Evolutionary conservation across 1,140 invertebrate genomes (phyloP), one percentile per base, ranked within the genome.

Genomic region (Harlomillsia oculata): DNA sequence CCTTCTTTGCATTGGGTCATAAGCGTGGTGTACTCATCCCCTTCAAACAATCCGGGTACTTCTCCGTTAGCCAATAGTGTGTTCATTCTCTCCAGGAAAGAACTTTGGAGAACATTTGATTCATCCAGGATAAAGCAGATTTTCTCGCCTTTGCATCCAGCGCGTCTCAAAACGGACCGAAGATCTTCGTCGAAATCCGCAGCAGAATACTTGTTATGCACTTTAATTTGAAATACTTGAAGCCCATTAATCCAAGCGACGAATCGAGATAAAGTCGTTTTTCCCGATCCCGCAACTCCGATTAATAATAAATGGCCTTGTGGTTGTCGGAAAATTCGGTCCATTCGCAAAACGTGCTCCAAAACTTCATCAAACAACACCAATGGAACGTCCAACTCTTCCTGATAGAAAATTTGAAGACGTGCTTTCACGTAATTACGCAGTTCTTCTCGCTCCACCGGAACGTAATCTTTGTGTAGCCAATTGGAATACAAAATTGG

Each of bases 1-100:
- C 95, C 95, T 74, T 99, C 97, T 73, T 99, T 99, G 69, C 96
- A 99, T 72, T 99, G 96, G 3, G 94, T 99, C 93, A 99, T 99
- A 40, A 99, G 74, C 0, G 96, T 97, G 0, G 93, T 95, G 71
- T 96, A 97, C 69, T 99, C 96, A 72, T 99, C 96, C 20, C 91
- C 82, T 73, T 90, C 87, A 67, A 90, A 90, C 13, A 90, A 72
- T 29, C 92, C 92, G 41, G 93, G 91, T 18, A 97, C 92, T 80
- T 99, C 97, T 69, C 96, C 97, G 72, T 99, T 99, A 44, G 97
- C 97, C 45, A 99, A 74, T 20, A 99, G 75, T 0, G 97, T 99
- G 70, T 99, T 99, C 93, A 99, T 98, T 63, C 97, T 78, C 74
- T 99, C 97, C 40, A 99, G 76, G 77, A 99, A 99, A 41, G 93